Evolutionary conservation across 2,888 invertebrate genomes (phyloP).

Genomic region (Drosophila formosana): DNA sequence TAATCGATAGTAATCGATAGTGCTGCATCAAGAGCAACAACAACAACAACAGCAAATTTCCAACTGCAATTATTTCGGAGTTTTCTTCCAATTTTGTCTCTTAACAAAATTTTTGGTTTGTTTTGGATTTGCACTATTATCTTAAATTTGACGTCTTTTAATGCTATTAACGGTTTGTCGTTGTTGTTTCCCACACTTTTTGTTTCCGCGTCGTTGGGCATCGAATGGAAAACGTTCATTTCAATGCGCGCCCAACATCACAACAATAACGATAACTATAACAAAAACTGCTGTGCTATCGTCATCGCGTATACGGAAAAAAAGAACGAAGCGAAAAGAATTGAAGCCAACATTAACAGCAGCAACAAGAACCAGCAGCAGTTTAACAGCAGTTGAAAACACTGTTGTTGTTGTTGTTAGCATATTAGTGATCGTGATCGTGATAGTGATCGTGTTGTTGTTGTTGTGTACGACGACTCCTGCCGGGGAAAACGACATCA

Average conservation of each 20-base stretch:
- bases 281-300: background rate
- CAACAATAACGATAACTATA: slow-evolving; percentile 6
- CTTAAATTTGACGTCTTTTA: slow-evolving; percentile 24
- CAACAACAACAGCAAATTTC: slow-evolving; percentile 4
- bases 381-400: background rate
- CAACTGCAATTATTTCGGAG: slow-evolving; percentile 1
- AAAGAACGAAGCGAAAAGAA: slow-evolving; percentile 27
- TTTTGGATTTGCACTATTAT: slow-evolving; percentile 11
- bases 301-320: slow-evolving; percentile 8
- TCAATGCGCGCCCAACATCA: slow-evolving; percentile 20
- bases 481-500: slow-evolving; percentile 53
- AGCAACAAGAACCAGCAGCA: background rate
- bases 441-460: background rate
- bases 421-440: slow-evolving; percentile 16
- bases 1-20: slow-evolving; percentile 9
- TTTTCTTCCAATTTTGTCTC: background rate
- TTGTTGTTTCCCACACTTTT: slow-evolving; percentile 30
- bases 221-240: slow-evolving; percentile 20
- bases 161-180: slow-evolving; percentile 38
- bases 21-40: slow-evolving; percentile 5
- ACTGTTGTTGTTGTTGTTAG: slow-evolving; percentile 7
- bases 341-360: slow-evolving; percentile 15
- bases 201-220: slow-evolving; percentile 11
- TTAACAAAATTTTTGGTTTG: background rate
- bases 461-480: slow-evolving; percentile 29